Percentiles rank a stretch among this genome's conserved stretches.
Conservation (phyloP, 2,888 invertebrate genomes). For the Ectemnius cavifrons region DNA sequence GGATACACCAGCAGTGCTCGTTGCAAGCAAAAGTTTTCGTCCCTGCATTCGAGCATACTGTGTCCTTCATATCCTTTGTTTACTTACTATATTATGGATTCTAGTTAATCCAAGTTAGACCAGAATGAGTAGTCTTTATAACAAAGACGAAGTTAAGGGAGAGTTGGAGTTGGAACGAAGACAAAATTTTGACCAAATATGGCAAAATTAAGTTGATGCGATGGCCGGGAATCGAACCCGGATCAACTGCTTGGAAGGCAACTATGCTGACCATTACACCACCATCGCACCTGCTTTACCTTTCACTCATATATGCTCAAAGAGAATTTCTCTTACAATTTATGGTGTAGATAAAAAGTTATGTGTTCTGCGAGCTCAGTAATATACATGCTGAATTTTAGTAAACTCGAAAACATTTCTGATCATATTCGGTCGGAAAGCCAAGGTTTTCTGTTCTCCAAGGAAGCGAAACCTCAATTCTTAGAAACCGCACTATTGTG, state of each 20-base stretch:
- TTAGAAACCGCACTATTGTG: constrained; percentile 26
- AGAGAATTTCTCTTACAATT: too few species aligned
- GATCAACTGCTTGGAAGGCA: constrained; percentile 76
- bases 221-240: constrained; percentile 76
- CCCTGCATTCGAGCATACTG: not conserved
- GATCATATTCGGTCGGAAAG: too few species aligned
- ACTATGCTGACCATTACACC: constrained; percentile 77
- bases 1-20: constrained; percentile 59
- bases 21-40: not conserved
- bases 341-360: too few species aligned
- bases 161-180: not conserved
- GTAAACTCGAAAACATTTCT: too few species aligned
- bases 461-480: constrained; percentile 3
- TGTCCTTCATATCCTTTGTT: too few species aligned
- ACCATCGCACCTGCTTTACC: constrained; percentile 66
- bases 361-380: too few species aligned
- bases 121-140: too few species aligned
- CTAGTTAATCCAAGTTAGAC: too few species aligned
- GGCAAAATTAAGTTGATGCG: constrained; percentile 45
- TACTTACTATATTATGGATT: too few species aligned
- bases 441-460: too few species aligned
- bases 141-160: too few species aligned
- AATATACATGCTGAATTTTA: too few species aligned
- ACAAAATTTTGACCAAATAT: constrained; percentile 14
- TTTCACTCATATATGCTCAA: not conserved